Conservation (phyloP, 2,797 vertebrate species). For the Rhinella marina region DNA sequence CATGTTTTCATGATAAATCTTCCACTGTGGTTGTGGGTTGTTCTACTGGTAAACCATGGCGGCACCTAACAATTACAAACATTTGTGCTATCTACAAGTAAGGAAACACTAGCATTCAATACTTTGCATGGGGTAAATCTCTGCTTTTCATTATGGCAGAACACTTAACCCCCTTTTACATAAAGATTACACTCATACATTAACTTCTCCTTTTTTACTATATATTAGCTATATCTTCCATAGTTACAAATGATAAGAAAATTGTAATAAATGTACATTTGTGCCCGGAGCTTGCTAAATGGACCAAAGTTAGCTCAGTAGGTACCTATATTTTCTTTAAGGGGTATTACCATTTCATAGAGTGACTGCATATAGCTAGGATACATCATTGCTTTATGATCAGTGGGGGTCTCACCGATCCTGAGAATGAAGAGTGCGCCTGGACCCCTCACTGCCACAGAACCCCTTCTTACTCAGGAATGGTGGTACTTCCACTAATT, state of each 20-base stretch:
- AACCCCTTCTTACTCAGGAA: too few species aligned
- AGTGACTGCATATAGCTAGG: too few species aligned
- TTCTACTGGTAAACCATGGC: slow-evolving; percentile 11
- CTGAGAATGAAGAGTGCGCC: too few species aligned
- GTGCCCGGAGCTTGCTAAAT: neutral
- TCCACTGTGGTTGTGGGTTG: slow-evolving; percentile 1
- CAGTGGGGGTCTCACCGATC: too few species aligned
- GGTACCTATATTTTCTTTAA: neutral
- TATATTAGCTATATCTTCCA: neutral
- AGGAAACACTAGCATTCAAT: neutral
- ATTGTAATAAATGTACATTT: neutral
- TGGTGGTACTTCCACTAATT: too few species aligned
- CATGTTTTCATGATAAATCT: slow-evolving; percentile 25
- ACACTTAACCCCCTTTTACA: slow-evolving; percentile 3
- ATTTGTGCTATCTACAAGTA: slow-evolving; percentile 39
- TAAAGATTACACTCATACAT: neutral
- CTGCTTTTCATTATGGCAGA: slow-evolving; percentile 30
- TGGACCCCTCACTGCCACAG: too few species aligned
- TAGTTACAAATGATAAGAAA: neutral
- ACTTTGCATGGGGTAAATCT: neutral
- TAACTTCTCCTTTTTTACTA: neutral
- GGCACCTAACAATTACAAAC: slow-evolving; percentile 43
- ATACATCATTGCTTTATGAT: too few species aligned
- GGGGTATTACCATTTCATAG: too few species aligned
- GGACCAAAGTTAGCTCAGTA: neutral